Percentiles rank a stretch among this genome's conserved stretches.
Evolutionary conservation across 2,113 vertebrate genomes (phyloP).

Genomic region (Menidia beryllina): DNA sequence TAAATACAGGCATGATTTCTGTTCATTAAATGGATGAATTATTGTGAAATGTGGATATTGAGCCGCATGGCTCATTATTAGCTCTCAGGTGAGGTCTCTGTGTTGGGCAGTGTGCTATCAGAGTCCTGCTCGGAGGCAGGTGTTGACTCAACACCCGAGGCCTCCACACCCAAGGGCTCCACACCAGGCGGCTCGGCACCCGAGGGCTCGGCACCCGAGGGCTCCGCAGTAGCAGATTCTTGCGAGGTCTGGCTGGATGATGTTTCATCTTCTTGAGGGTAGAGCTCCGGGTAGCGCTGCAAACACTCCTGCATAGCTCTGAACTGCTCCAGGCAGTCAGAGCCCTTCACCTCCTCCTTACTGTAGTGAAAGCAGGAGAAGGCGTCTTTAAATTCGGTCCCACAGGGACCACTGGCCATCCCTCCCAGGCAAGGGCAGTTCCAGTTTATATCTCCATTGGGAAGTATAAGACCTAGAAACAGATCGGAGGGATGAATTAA

Average conservation of each 20-base stretch:
- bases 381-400: conserved; percentile 93
- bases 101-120: conserved; percentile 26
- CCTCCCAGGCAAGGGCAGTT: conserved; percentile 95
- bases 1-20: not conserved
- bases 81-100: conserved; percentile 62
- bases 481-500: not conserved
- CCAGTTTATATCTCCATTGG: conserved; percentile 95
- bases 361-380: conserved; percentile 98
- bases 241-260: conserved; percentile 42
- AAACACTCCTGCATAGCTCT: conserved; percentile 95
- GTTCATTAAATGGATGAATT: not conserved
- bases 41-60: conserved; percentile 1
- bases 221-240: conserved; percentile 29
- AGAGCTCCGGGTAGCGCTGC: conserved; percentile 94
- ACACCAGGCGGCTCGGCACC: no score
- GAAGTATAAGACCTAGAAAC: conserved; percentile 88
- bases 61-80: conserved; percentile 54
- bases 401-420: conserved; percentile 95
- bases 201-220: not conserved
- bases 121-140: conserved; percentile 39
- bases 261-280: conserved; percentile 91
- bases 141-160: conserved; percentile 24
- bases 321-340: conserved; percentile 93
- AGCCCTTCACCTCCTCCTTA: conserved; percentile 92
- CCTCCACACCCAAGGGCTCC: no score